Evolutionary conservation across 1,140 invertebrate genomes (phyloP), one percentile per base, ranked within the genome.

Genomic region (Frieseomelitta varia): DNA sequence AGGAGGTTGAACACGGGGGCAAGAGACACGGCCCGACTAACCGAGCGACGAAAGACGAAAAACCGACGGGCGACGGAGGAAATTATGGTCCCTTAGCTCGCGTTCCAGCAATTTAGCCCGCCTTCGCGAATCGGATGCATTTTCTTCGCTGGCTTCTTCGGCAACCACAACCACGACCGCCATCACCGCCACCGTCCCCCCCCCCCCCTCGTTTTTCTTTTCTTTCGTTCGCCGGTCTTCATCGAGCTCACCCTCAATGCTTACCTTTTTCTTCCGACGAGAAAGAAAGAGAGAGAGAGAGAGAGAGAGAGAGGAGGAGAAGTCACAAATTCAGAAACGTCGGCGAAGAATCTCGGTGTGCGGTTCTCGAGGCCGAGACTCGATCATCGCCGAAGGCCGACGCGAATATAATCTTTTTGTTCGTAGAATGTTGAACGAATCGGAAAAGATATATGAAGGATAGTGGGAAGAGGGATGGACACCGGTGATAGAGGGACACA

Each of bases 381-480:
- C 69, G 47, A 72, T 51, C 14, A 15, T 72, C 69, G 69, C 8
- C 69, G 10, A 51, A 53, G 69, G 47, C 24, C 39, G 4, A 58
- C 10, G n/a, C 30, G 56, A 77, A 77, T 19, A 27, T 85, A 83
- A 87, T 82, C 86, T 88, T 88, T 87, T 91, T 91, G 91, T 89
- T 80, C 87, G 75, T 53, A 12, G 72, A 74, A 30, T 14, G 24
- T 76, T 19, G 73, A 65, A 72, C 30, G 58, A 68, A n/a, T 53
- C 19, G 71, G 15, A 58, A 58, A 53, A 61, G 53, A 58, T 68
- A 47, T 67, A 21, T 34, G 15, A n/a, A 47, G 76, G 65, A 10
- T 19, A 21, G 19, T 39, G 34, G 34, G 0, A 51, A 68, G 78
- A 74, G 34, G 39, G 19, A 79, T 19, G 21, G 21, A 58, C 21